Evolutionary conservation across 2,113 vertebrate genomes (phyloP).

Genomic region (Clupea harengus): DNA sequence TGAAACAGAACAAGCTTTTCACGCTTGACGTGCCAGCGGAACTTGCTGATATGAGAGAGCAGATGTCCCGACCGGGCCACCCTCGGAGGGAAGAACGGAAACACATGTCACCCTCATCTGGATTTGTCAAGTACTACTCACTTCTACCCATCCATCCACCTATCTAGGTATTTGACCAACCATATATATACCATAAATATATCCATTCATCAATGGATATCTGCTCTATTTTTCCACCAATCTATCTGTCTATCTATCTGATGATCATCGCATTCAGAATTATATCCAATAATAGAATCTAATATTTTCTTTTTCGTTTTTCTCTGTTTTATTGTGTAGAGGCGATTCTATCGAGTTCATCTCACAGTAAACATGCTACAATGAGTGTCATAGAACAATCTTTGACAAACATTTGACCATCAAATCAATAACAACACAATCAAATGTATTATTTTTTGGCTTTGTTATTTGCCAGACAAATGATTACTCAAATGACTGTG

Average conservation of each 20-base stretch:
- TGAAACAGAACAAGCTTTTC: neutral
- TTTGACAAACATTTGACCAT: too few relatives aligned
- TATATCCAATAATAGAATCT: too few relatives aligned
- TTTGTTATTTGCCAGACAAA: neutral
- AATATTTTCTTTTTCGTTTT: too few relatives aligned
- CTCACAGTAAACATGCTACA: too few relatives aligned
- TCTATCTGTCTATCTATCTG: too few relatives aligned
- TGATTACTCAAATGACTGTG: neutral
- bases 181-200: neutral
- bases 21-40: neutral
- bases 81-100: neutral
- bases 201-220: neutral
- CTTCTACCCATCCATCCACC: neutral
- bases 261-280: too few relatives aligned
- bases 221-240: too few relatives aligned
- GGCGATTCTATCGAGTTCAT: too few relatives aligned
- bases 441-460: neutral
- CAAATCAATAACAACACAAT: neutral
- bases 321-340: too few relatives aligned
- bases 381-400: too few relatives aligned
- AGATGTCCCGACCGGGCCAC: conserved; percentile 1
- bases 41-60: neutral
- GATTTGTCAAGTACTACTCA: neutral
- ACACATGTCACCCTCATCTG: neutral
- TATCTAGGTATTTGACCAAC: neutral